Evolutionary conservation across 2,113 vertebrate species (phyloP).

Genomic region (Pedetes capensis): DNA sequence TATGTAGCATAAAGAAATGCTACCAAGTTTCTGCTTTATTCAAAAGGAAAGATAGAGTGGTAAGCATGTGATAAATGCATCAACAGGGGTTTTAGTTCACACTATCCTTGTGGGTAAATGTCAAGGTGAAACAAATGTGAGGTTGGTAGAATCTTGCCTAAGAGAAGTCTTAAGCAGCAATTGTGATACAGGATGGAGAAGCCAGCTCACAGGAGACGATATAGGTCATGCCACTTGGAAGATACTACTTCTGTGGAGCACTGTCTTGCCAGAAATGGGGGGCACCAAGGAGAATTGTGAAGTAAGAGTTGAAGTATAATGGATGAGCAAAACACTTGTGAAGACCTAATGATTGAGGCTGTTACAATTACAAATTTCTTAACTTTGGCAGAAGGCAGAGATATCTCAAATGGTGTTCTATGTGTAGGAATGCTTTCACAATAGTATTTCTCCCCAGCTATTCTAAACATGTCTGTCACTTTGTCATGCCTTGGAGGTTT

Average conservation of each 20-base stretch:
- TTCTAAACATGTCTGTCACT: too few relatives aligned
- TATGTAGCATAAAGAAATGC: background rate
- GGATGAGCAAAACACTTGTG: background rate
- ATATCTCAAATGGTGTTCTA: background rate
- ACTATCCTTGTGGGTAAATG: background rate
- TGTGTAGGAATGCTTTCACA: background rate
- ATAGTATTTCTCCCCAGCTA: background rate
- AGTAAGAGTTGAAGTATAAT: conserved; percentile 1
- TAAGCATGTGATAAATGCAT: background rate
- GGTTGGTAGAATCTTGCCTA: background rate
- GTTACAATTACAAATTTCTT: conserved; percentile 7
- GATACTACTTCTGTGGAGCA: background rate
- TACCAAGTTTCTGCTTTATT: background rate
- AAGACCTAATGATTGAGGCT: background rate
- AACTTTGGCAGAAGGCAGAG: background rate
- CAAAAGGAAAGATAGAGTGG: background rate
- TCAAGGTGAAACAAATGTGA: background rate
- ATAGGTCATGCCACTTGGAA: background rate
- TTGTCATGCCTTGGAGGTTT: too few relatives aligned
- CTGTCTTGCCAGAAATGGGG: background rate
- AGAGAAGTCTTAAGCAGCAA: background rate
- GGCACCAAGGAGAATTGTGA: background rate
- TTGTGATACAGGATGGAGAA: background rate
- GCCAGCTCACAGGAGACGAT: background rate
- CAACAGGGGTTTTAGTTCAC: background rate